phyloP scores from a whole-genome alignment of 2,888 invertebrate species.

The Platynereis dumerilii region DNA sequence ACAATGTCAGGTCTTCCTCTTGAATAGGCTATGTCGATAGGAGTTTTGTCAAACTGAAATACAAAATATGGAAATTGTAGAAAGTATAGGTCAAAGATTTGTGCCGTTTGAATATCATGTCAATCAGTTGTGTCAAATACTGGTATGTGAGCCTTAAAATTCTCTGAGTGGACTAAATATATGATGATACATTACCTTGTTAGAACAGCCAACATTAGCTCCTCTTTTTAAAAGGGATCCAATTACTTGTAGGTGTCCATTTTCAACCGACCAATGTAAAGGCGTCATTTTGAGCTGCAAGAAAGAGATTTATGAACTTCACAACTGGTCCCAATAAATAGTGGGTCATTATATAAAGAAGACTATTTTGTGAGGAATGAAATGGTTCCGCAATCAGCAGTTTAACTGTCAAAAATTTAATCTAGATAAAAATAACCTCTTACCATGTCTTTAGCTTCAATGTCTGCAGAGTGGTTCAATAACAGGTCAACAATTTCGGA shows the following conservation, averaged over 20 bases:
- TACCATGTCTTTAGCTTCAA: conserved; percentile 82
- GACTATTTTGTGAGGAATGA: no score
- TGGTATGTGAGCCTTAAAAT: no score
- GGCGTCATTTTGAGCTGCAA: conserved; percentile 84
- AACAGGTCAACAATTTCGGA: conserved; percentile 75
- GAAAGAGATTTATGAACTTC: conserved; percentile 9
- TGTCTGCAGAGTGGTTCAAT: conserved; percentile 74
- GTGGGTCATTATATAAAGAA: no score
- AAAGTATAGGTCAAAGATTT: no score
- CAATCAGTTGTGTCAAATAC: no score
- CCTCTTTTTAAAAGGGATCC: conserved; percentile 76
- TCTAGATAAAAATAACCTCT: conserved; percentile 36
- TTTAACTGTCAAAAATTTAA: neutral
- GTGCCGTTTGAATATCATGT: no score
- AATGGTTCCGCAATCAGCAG: conserved; percentile 15
- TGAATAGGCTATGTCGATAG: conserved; percentile 65
- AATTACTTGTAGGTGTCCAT: conserved; percentile 76
- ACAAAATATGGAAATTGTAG: neutral
- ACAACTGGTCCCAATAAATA: no score
- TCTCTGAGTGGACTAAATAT: no score
- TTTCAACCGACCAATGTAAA: conserved; percentile 91
- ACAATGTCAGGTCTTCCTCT: conserved; percentile 68
- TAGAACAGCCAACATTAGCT: conserved; percentile 73
- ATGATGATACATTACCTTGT: conserved; percentile 66
- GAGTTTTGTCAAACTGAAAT: conserved; percentile 58